Conservation (phyloP, 2,113 vertebrate genomes). For the Rutilus rutilus region DNA sequence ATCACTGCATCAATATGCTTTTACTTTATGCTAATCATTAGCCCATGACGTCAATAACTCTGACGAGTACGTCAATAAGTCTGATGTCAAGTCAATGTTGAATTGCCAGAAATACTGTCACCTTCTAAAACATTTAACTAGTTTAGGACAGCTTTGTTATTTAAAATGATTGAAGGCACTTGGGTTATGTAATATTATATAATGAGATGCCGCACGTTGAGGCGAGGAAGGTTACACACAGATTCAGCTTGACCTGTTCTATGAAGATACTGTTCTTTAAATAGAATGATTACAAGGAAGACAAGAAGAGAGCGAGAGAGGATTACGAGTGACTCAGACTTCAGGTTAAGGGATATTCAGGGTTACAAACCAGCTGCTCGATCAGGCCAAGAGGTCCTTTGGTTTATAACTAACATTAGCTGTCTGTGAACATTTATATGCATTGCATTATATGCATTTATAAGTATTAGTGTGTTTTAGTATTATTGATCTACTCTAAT, state of each 20-base stretch:
- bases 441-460: too few relatives aligned
- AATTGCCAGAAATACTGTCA: not conserved
- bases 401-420: not conserved
- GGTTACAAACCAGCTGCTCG: not conserved
- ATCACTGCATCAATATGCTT: not conserved
- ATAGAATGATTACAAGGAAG: slow-evolving; percentile 67
- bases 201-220: slow-evolving; percentile 9
- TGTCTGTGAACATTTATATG: not conserved
- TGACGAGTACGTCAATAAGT: not conserved
- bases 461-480: not conserved
- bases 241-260: slow-evolving; percentile 32
- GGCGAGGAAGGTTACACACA: slow-evolving; percentile 28
- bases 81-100: not conserved
- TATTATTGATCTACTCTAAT: not conserved
- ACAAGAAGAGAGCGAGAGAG: not conserved
- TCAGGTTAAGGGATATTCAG: not conserved
- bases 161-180: not conserved
- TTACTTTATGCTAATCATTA: not conserved
- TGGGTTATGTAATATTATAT: slow-evolving; percentile 11
- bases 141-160: not conserved
- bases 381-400: not conserved
- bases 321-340: slow-evolving; percentile 56
- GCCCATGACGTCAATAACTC: not conserved
- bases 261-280: slow-evolving; percentile 60
- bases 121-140: not conserved